A percentile compares a stretch with the other conserved stretches of the same genome.
Conservation (phyloP, 1,140 invertebrate species). For the Amphibalanus amphitrite region DNA sequence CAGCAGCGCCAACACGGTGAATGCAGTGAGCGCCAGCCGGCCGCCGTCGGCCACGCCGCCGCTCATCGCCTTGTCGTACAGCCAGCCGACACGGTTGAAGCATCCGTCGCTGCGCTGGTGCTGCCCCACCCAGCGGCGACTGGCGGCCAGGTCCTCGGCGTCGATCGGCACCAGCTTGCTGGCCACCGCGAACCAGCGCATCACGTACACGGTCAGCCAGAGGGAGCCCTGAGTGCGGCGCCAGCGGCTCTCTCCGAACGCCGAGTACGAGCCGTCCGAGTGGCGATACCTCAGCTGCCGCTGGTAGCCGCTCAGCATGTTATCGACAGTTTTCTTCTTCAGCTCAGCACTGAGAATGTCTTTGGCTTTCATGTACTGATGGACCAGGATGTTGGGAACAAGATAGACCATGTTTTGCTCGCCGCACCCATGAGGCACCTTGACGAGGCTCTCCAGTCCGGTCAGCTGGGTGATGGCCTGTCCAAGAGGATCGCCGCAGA, state of each 20-base stretch:
- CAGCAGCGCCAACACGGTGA: conserved; percentile 42
- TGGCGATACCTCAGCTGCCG: conserved; percentile 53
- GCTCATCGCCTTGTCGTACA: conserved; percentile 15
- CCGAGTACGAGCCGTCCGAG: conserved; percentile 58
- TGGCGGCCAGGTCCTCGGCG: conserved; percentile 24
- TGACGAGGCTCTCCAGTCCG: too few species aligned
- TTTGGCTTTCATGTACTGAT: conserved; percentile 40
- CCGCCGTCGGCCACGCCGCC: conserved; percentile 12
- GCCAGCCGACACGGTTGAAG: conserved; percentile 14
- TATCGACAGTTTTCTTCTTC: conserved; percentile 36
- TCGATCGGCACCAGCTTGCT: conserved; percentile 45
- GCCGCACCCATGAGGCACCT: conserved; percentile 35
- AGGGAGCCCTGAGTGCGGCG: conserved; percentile 39
- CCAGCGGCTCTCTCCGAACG: conserved; percentile 45
- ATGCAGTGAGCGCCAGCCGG: conserved; percentile 39
- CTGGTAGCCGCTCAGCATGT: conserved; percentile 51
- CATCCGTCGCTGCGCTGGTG: conserved; percentile 13
- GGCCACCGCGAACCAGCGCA: conserved; percentile 50
- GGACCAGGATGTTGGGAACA: conserved; percentile 52
- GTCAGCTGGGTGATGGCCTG: neutral
- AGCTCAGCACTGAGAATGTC: conserved; percentile 24
- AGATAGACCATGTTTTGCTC: conserved; percentile 69
- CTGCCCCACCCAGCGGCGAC: conserved; percentile 28
- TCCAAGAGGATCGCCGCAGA: neutral
- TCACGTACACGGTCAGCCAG: conserved; percentile 63